These are phyloP conservation scores for Anniella stebbinsi DNA, from an alignment of 2,797 vertebrate species.

Conservation along the genomic window DNA sequence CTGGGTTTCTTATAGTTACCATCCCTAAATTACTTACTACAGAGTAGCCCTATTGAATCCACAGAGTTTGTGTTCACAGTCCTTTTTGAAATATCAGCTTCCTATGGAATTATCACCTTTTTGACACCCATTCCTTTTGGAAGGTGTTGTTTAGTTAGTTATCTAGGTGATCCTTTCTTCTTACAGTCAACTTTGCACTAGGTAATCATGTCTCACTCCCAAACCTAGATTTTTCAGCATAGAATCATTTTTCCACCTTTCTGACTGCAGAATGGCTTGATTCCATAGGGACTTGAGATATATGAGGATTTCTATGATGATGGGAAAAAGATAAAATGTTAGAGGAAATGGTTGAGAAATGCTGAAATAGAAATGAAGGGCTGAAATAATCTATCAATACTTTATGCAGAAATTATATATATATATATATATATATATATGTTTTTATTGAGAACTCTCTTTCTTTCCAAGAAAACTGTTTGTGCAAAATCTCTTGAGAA, in stretches of 20 bases:
- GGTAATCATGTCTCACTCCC: neutral
- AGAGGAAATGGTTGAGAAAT: conserved; percentile 65
- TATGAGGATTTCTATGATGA: conserved; percentile 59
- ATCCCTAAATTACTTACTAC: neutral
- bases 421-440: neutral
- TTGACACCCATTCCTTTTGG: neutral
- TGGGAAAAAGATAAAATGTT: conserved; percentile 59
- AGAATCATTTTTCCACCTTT: conserved; percentile 17
- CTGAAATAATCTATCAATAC: conserved; percentile 66
- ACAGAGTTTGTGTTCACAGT: neutral
- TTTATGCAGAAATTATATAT: conserved; percentile 57
- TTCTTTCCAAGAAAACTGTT: conserved; percentile 74
- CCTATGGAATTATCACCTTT: neutral
- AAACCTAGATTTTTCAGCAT: neutral
- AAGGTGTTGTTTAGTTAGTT: conserved; percentile 18
- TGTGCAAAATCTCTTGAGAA: conserved; percentile 69
- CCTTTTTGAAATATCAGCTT: neutral
- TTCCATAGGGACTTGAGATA: conserved; percentile 29
- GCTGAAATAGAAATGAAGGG: conserved; percentile 68
- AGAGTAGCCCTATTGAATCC: neutral
- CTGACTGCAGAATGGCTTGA: conserved; percentile 36
- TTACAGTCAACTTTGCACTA: neutral
- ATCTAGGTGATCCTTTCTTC: conserved; percentile 47
- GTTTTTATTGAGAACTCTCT: conserved; percentile 69
- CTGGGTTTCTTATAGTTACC: neutral